These are phyloP conservation scores for Sternarchorhynchus goeldii DNA, from an alignment of 2,797 vertebrate genomes.

Conservation along the genomic window DNA sequence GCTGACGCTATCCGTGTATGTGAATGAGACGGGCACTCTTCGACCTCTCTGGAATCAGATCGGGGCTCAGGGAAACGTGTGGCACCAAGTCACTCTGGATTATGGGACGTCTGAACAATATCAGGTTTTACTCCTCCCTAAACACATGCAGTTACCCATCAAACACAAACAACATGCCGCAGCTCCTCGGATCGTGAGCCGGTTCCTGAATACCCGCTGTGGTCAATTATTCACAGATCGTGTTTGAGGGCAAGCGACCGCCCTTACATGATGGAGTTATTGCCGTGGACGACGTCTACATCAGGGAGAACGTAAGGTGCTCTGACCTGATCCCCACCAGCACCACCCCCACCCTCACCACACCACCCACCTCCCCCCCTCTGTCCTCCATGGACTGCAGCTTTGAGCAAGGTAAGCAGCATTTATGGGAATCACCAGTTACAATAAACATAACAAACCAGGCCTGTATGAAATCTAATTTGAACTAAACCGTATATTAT, in stretches of 20 bases:
- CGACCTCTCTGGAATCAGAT: constrained; percentile 61
- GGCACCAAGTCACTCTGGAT: constrained; percentile 69
- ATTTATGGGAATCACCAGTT: background rate
- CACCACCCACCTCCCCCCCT: constrained; percentile 57
- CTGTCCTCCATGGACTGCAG: constrained; percentile 70
- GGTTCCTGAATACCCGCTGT: background rate
- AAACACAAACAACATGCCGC: background rate
- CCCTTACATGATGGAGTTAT: rapidly evolving
- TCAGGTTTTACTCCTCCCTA: constrained; percentile 60
- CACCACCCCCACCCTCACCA: constrained; percentile 65
- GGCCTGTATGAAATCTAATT: background rate
- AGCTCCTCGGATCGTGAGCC: background rate
- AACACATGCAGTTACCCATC: too few relatives aligned
- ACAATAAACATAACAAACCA: background rate
- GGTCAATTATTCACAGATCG: constrained; percentile 61
- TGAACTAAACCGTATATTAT: too few relatives aligned
- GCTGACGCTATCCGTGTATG: constrained; percentile 65
- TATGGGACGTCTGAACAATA: constrained; percentile 69
- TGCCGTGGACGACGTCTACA: constrained; percentile 73
- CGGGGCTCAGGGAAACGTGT: constrained; percentile 55
- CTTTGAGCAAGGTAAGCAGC: constrained; percentile 73
- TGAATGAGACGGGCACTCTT: constrained; percentile 66
- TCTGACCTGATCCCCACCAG: constrained; percentile 58
- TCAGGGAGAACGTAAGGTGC: constrained; percentile 65
- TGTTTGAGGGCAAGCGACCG: constrained; percentile 65